Conservation (phyloP, 35 echinoderm and acorn worm species). For the Chiridota heheva region DNA sequence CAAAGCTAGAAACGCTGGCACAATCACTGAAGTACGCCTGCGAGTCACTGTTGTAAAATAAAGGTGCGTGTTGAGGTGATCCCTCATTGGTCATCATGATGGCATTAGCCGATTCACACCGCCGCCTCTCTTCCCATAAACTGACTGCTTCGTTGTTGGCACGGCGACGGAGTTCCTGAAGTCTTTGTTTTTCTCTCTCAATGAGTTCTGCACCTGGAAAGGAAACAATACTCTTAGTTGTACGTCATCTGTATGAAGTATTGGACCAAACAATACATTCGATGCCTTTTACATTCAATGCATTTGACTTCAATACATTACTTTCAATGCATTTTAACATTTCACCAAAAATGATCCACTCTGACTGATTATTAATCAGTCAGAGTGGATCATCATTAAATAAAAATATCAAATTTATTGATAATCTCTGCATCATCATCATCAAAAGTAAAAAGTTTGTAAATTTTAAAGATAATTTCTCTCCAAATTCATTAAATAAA, state of each 20-base stretch:
- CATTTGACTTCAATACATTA: conserved; percentile 1
- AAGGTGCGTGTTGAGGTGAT: conserved; percentile 26
- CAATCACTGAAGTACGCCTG: conserved; percentile 64
- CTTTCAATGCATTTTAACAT: background rate
- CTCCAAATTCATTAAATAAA: too few relatives aligned
- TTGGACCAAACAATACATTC: too few relatives aligned
- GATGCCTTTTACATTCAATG: too few relatives aligned
- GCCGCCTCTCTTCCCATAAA: conserved; percentile 81
- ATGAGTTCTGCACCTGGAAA: conserved; percentile 82
- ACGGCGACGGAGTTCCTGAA: conserved; percentile 57
- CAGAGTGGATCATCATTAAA: too few relatives aligned
- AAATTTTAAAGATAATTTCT: too few relatives aligned
- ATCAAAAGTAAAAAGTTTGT: too few relatives aligned
- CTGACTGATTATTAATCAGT: too few relatives aligned
- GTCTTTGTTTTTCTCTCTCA: conserved; percentile 73
- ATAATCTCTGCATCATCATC: too few relatives aligned
- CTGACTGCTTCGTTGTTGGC: conserved; percentile 62
- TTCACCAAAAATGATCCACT: too few relatives aligned
- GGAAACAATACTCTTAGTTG: conserved; percentile 12
- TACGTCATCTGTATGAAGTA: too few relatives aligned
- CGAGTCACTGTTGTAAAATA: conserved; percentile 38
- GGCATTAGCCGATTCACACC: conserved; percentile 35
- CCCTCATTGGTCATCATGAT: conserved; percentile 9
- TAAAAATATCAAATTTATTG: too few relatives aligned
- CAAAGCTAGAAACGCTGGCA: conserved; percentile 93